phyloP scores from a whole-genome alignment of 2,797 vertebrate species.

The Tenualosa thibaudeaui region DNA sequence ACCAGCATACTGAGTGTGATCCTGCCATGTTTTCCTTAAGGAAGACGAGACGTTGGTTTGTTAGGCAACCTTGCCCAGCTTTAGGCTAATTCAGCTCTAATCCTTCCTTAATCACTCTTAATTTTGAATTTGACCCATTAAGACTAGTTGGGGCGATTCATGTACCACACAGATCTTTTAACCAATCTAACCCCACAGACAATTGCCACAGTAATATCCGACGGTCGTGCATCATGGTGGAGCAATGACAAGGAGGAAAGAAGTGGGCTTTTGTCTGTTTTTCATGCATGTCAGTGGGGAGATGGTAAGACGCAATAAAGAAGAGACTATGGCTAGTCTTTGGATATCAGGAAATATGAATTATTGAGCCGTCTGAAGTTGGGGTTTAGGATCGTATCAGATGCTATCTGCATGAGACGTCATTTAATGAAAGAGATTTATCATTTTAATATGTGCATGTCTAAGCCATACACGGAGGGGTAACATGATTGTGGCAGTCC shows the following conservation, averaged over 20 bases:
- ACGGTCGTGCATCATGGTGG: slow-evolving; percentile 33
- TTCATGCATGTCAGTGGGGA: slow-evolving; percentile 55
- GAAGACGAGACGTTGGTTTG: not conserved
- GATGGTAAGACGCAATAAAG: slow-evolving; percentile 49
- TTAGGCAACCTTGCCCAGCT: not conserved
- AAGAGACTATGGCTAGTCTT: slow-evolving; percentile 51
- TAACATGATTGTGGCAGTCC: slow-evolving; percentile 41
- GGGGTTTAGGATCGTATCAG: slow-evolving; percentile 55
- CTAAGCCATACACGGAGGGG: slow-evolving; percentile 46
- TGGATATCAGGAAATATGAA: slow-evolving; percentile 61
- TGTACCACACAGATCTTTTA: slow-evolving; percentile 11
- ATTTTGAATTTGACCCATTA: not conserved
- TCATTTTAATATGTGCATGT: slow-evolving; percentile 61
- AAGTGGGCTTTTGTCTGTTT: slow-evolving; percentile 45
- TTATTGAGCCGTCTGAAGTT: slow-evolving; percentile 57
- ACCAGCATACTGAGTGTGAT: too few species aligned
- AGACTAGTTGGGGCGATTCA: not conserved
- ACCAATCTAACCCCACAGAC: slow-evolving; percentile 53
- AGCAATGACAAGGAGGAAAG: not conserved
- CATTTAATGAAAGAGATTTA: slow-evolving; percentile 59
- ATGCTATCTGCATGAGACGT: slow-evolving; percentile 57
- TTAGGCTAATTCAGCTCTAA: not conserved
- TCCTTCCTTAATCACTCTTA: not conserved
- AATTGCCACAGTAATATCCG: slow-evolving; percentile 53
- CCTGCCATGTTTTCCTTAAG: not conserved